Percentiles rank a stretch among this genome's conserved stretches.
Evolutionary conservation across 2,113 vertebrate species (phyloP).

Genomic region (Microcebus ravelobensis): DNA sequence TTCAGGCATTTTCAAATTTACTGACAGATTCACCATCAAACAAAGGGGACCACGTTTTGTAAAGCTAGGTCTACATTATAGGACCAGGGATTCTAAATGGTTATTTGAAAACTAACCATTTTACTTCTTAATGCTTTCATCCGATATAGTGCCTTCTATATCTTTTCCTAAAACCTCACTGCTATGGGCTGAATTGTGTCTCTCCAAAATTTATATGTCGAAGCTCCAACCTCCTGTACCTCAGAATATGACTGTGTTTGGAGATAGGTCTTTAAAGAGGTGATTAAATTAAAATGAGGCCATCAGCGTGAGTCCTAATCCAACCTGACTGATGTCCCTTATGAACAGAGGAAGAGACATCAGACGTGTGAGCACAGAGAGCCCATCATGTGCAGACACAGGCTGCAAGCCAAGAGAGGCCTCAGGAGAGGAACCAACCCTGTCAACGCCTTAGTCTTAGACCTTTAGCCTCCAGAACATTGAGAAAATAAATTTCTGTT

Average conservation of each 20-base stretch:
- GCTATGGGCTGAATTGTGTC: neutral
- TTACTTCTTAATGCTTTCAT: neutral
- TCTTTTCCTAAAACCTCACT: neutral
- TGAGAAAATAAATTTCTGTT: constrained; percentile 1
- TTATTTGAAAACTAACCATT: neutral
- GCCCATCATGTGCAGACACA: neutral
- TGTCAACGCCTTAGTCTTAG: neutral
- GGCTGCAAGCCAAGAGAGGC: neutral
- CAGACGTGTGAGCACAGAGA: neutral
- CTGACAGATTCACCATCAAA: constrained; percentile 46
- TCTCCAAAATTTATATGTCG: neutral
- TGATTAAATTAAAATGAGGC: neutral
- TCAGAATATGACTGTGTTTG: neutral
- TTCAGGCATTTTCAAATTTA: constrained; percentile 40
- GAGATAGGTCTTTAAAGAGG: neutral
- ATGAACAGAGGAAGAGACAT: neutral
- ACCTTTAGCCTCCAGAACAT: neutral
- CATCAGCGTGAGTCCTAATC: neutral
- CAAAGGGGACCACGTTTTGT: neutral
- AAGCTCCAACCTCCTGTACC: neutral
- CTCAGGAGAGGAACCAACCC: neutral
- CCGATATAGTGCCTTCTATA: neutral
- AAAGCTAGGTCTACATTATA: neutral
- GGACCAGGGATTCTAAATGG: neutral
- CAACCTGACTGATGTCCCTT: neutral